Conservation (phyloP, 2,797 vertebrate species). For the Vireo griseus region DNA sequence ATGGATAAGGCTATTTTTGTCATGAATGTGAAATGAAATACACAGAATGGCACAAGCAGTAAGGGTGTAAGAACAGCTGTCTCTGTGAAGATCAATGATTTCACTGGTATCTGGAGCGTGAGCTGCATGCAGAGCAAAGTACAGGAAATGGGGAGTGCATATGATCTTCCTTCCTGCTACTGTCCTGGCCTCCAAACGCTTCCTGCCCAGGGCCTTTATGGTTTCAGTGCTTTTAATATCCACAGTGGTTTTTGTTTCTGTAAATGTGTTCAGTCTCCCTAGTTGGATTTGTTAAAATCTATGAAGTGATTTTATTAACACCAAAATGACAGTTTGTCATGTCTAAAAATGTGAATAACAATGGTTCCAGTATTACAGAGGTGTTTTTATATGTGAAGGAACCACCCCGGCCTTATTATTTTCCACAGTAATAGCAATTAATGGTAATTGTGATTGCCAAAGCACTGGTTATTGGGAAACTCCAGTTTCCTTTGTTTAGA, state of each 20-base stretch:
- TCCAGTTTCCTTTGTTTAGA: not conserved
- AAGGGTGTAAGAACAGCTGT: not conserved
- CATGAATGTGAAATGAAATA: not conserved
- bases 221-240: not conserved
- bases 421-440: not conserved
- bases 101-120: not conserved
- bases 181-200: not conserved
- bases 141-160: not conserved
- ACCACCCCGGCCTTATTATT: not conserved
- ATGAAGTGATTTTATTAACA: not conserved
- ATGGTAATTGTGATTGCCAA: not conserved
- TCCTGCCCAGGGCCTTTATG: not conserved
- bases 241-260: not conserved
- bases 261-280: not conserved
- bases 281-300: not conserved
- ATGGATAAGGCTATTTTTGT: not conserved
- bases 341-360: not conserved
- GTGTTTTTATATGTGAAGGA: not conserved
- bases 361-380: not conserved
- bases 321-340: not conserved
- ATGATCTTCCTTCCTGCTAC: not conserved
- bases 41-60: not conserved
- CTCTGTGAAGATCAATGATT: not conserved
- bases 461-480: not conserved
- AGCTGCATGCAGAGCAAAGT: not conserved